Evolutionary conservation across 2,113 vertebrate genomes (phyloP).

Genomic region (Oryctolagus cuniculus): DNA sequence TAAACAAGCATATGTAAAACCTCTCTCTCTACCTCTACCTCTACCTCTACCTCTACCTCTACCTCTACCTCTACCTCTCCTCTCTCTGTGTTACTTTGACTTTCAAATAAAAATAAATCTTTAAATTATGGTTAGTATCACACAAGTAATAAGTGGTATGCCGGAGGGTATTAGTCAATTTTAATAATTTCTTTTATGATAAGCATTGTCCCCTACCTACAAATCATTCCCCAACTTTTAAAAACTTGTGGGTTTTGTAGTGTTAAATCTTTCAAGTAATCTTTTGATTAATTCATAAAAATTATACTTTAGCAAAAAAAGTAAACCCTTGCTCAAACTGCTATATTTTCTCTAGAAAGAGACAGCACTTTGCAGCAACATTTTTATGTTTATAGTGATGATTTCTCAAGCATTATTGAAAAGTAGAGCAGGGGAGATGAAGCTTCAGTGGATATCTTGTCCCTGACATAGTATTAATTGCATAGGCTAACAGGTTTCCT

Average conservation of each 20-base stretch:
- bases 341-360: neutral
- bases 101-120: neutral
- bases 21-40: too few species aligned
- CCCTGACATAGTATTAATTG: neutral
- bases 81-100: too few species aligned
- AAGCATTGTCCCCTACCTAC: neutral
- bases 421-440: neutral
- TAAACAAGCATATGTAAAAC: too few species aligned
- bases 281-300: constrained; percentile 19
- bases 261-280: constrained; percentile 29
- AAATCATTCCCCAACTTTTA: neutral
- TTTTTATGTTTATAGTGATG: neutral
- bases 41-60: too few species aligned
- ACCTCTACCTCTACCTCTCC: too few species aligned
- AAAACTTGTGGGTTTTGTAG: constrained; percentile 10
- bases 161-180: constrained; percentile 9
- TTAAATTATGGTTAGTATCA: neutral
- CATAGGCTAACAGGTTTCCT: constrained; percentile 30
- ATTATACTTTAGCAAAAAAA: constrained; percentile 11
- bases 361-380: neutral
- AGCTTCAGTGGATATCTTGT: neutral
- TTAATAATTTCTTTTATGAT: constrained; percentile 63
- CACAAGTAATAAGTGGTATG: neutral
- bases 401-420: neutral
- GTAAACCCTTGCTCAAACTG: neutral